Evolutionary conservation across 2,797 vertebrate genomes (phyloP), one percentile per base, ranked within the genome.

Genomic region (Prunella strophiata): DNA sequence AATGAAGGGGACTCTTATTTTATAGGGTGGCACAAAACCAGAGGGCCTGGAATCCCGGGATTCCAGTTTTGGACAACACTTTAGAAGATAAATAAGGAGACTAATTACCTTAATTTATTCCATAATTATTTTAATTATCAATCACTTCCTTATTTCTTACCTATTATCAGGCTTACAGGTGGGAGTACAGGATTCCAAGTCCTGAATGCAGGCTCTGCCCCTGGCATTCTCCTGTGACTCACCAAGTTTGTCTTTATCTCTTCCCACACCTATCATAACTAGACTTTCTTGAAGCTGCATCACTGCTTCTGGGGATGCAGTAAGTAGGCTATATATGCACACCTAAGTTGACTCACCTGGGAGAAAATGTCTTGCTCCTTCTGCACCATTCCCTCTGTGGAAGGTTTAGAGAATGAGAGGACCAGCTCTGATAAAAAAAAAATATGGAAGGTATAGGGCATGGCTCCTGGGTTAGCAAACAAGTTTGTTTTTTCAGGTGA

Each of bases 51-150:
- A 91, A 93, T 89, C 61, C 36, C 0, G 45, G 32, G 43, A 91
- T 94, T 94, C 94, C 74, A 66, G 79, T 86, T 91, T 75, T 78
- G 90, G 85, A 68, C 72, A 85, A 38, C n/a, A 40, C 9, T 85
- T 73, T 9, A 32, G 73, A 77, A 36, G 71, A 93, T 76, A 90
- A 95, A 51, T 87, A 66, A 85, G 55, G 48, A 82, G 30, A 40
- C 47, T 68, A 91, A 95, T 92, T 92, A 88, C 47, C 34, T 77
- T 95, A 93, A 95, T 83, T 67, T 91, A 91, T 95, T 87, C 87
- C 11, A 34, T 83, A 88, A 94, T 94, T 93, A 96, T 78, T 82
- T 87, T 89, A 94, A 92, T 89, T 91, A 93, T 83, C 85, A 88
- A 96, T 94, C 55, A 48, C 62, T 92, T 94, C 94, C 91, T 78